Evolutionary conservation across 2,797 vertebrate species (phyloP).

Genomic region (Micrastur ruficollis): DNA sequence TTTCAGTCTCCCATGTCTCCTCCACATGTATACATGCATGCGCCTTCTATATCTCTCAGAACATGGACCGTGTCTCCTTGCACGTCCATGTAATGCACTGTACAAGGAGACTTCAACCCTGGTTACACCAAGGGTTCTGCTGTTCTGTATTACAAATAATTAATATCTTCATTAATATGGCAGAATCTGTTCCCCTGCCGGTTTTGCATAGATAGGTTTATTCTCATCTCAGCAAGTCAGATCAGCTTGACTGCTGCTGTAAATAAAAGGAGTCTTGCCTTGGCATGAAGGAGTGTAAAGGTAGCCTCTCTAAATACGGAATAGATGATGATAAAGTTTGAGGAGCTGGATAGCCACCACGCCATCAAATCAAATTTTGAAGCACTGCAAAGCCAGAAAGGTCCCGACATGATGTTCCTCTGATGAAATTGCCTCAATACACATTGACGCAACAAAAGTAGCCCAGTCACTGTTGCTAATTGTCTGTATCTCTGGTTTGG

Average conservation of each 20-base stretch:
- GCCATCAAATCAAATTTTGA: not conserved
- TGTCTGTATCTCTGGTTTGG: not conserved
- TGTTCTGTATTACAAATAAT: not conserved
- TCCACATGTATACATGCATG: fast-evolving
- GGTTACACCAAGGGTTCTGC: not conserved
- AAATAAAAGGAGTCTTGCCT: not conserved
- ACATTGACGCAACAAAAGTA: not conserved
- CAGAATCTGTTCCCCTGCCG: not conserved
- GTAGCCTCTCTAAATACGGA: not conserved
- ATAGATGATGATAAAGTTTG: not conserved
- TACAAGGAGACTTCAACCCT: not conserved
- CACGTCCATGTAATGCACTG: not conserved
- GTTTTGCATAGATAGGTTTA: not conserved
- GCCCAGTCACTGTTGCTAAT: fast-evolving
- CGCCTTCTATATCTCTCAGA: not conserved
- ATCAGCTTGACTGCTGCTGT: not conserved
- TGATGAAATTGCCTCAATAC: not conserved
- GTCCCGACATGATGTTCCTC: not conserved
- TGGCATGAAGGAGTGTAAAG: not conserved
- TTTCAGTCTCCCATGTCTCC: not conserved
- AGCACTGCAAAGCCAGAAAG: not conserved
- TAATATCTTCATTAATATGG: not conserved
- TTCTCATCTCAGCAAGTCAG: not conserved
- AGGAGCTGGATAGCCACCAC: not conserved
- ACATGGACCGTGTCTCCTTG: fast-evolving